phyloP scores from a whole-genome alignment of 2,113 vertebrate species.

The Trematocara macrostoma region DNA sequence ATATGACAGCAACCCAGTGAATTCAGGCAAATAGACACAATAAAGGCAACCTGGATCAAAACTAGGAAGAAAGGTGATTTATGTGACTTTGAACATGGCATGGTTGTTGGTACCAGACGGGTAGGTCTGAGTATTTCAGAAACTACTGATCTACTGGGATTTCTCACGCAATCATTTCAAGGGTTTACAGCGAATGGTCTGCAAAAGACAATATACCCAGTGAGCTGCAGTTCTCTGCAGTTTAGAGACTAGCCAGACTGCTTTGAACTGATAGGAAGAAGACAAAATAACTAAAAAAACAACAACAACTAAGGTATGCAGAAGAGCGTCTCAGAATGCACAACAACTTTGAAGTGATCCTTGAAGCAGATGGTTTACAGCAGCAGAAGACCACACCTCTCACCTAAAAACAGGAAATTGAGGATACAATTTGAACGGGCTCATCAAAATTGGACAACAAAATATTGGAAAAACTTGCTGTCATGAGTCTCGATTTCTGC shows the following conservation, averaged over 20 bases:
- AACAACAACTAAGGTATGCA: background rate
- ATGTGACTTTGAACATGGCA: background rate
- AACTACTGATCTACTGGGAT: background rate
- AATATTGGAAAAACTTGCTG: background rate
- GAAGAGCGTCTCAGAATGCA: background rate
- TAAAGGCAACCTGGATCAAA: background rate
- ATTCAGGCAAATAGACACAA: background rate
- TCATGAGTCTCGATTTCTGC: background rate
- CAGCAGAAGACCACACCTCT: background rate
- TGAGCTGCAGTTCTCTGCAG: background rate
- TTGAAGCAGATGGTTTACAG: background rate
- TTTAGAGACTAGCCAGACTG: background rate
- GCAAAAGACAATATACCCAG: background rate
- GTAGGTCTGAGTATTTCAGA: background rate
- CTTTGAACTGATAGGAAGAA: background rate
- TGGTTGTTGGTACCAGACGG: background rate
- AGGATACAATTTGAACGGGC: background rate
- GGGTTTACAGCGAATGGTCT: background rate
- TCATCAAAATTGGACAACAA: background rate
- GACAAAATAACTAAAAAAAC: background rate
- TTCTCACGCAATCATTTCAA: background rate
- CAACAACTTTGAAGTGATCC: background rate
- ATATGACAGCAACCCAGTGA: accelerated
- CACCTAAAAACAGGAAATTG: background rate
- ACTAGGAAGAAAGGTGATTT: background rate